Conservation (phyloP, 2,797 vertebrate species). For the Eutrigla gurnardus region DNA sequence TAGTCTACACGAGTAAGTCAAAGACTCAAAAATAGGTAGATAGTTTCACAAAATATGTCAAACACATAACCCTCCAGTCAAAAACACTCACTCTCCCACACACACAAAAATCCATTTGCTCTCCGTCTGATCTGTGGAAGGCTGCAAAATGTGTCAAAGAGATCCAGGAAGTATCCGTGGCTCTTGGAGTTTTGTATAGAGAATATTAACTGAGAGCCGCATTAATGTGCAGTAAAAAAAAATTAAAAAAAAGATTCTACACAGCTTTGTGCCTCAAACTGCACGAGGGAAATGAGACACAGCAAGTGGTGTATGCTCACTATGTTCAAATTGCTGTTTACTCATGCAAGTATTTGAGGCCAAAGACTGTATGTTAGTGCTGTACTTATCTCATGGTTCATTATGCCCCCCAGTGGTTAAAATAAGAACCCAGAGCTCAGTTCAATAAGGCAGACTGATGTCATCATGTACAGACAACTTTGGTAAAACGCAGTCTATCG, state of each 20-base stretch:
- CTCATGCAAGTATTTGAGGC: constrained; percentile 6
- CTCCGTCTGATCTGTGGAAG: neutral
- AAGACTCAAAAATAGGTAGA: neutral
- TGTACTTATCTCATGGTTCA: constrained; percentile 10
- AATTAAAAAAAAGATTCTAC: constrained; percentile 35
- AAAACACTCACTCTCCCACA: neutral
- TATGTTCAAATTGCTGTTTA: constrained; percentile 30
- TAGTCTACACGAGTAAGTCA: neutral
- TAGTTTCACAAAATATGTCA: neutral
- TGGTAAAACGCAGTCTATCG: constrained; percentile 30
- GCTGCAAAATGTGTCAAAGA: neutral
- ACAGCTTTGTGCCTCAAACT: constrained; percentile 41
- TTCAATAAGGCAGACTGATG: constrained; percentile 15
- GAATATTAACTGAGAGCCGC: constrained; percentile 24
- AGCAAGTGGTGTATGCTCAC: constrained; percentile 18
- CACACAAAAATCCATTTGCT: neutral
- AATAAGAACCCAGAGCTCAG: constrained; percentile 17
- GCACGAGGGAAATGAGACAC: constrained; percentile 24
- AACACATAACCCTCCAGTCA: neutral
- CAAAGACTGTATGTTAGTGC: constrained; percentile 2
- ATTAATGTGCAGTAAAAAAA: constrained; percentile 9
- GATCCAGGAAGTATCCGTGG: constrained; percentile 14
- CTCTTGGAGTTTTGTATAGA: neutral
- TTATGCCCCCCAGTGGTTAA: constrained; percentile 31
- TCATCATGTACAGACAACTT: constrained; percentile 17